Evolutionary conservation across 2,113 vertebrate genomes (phyloP).

Genomic region (Cinclus mexicanus): DNA sequence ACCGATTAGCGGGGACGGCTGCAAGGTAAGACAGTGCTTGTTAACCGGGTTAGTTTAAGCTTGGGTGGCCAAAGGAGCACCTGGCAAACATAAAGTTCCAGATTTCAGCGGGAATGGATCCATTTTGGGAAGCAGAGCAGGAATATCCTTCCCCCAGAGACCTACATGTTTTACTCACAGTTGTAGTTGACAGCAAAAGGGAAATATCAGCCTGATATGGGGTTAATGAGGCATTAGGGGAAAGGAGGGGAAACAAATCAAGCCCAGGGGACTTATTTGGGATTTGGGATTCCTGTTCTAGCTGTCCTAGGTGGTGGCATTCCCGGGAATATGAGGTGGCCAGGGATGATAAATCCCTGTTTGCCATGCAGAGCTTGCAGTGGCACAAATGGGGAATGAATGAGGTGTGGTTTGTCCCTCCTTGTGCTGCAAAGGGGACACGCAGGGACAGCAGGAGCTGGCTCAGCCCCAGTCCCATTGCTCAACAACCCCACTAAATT

Average conservation of each 20-base stretch:
- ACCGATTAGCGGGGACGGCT: constrained; percentile 78
- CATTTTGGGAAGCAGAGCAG: neutral
- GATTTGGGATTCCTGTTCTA: neutral
- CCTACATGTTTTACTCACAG: fast-evolving
- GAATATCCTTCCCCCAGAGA: neutral
- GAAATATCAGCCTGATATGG: neutral
- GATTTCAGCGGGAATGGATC: neutral
- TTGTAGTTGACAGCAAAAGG: neutral
- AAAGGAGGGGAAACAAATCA: neutral
- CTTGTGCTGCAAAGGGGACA: neutral
- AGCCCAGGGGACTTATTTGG: neutral
- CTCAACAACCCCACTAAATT: neutral
- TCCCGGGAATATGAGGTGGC: fast-evolving
- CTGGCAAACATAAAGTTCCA: neutral
- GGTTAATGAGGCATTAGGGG: constrained; percentile 11
- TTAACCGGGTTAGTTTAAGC: constrained; percentile 74
- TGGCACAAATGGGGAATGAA: fast-evolving
- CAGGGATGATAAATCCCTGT: neutral
- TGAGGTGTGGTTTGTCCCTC: neutral
- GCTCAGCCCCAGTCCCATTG: neutral
- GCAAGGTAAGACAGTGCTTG: constrained; percentile 76
- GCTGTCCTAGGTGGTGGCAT: neutral
- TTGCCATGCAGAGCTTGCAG: fast-evolving
- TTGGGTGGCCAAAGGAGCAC: constrained; percentile 3
- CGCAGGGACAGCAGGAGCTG: neutral